phyloP scores from a whole-genome alignment of 2,888 invertebrate species.

The Leucoptera coffeella region DNA sequence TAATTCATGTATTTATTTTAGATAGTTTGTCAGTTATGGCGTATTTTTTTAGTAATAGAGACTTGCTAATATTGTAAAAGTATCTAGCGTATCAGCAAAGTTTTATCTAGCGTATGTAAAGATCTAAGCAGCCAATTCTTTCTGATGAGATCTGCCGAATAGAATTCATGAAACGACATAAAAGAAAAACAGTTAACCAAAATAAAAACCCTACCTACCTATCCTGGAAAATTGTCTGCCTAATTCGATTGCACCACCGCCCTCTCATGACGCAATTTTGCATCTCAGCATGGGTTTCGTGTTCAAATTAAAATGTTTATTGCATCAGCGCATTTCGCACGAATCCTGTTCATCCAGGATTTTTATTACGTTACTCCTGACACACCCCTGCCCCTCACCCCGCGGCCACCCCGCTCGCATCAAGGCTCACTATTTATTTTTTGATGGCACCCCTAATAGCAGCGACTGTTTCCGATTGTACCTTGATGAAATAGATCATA shows the following conservation, averaged over 20 bases:
- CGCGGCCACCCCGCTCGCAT: slow-evolving; percentile 13
- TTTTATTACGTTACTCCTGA: slow-evolving; percentile 43
- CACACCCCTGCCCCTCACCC: slow-evolving; percentile 24
- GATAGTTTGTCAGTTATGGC: too few species aligned
- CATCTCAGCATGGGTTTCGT: slow-evolving; percentile 49
- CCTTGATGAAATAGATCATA: slow-evolving; percentile 12
- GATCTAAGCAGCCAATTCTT: too few species aligned
- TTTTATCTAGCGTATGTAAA: too few species aligned
- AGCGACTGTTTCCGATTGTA: slow-evolving; percentile 27
- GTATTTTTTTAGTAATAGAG: too few species aligned
- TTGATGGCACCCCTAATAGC: slow-evolving; percentile 37
- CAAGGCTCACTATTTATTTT: slow-evolving; percentile 29
- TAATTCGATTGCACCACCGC: slow-evolving; percentile 38
- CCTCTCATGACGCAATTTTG: slow-evolving; percentile 34
- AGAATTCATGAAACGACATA: too few species aligned
- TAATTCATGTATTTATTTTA: too few species aligned
- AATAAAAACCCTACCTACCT: too few species aligned
- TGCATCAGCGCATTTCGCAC: slow-evolving; percentile 47
- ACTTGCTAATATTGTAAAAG: too few species aligned
- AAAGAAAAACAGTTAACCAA: too few species aligned
- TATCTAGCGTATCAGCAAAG: too few species aligned
- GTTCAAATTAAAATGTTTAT: slow-evolving; percentile 53
- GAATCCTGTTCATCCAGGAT: slow-evolving; percentile 29
- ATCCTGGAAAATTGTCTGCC: slow-evolving; percentile 27
- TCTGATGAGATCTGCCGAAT: too few species aligned